Base-by-base conservation (phyloP, 2,113 vertebrate genomes). In the Macrotis lagotis region DNA sequence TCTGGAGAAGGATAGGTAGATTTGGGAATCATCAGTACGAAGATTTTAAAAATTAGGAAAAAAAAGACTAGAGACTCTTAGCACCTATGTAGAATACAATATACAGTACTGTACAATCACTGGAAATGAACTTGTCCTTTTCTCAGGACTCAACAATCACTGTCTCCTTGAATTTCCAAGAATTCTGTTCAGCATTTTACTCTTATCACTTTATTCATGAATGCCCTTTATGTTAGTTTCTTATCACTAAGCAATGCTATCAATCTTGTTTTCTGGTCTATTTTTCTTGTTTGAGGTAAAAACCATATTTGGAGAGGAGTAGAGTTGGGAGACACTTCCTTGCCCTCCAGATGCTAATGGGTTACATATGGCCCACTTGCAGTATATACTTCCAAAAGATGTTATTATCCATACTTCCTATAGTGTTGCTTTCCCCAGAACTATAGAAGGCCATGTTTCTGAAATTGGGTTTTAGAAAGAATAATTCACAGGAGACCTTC, bases 391-490 rank as follows among this genome's bases (percentile, higher is more conserved):
- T 66, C 31, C 12, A 16, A 66, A 2, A 96, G 91, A 74, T 91
- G 95, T 94, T 95, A 97, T 96, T 97, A 94, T 90, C 94, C 91
- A 14, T 25, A 52, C 95, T 88, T 97, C 95, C 93, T 97, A 96
- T 0, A 1, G 91, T 95, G 91, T 93, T 92, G 92, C 90, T 97
- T 97, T 95, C 91, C 94, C 90, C 94, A 94, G 90, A 94, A 26
- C 92, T 95, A 92, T 49, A 91, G 55, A 93, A 94, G 88, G 92
- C 90, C 96, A 97, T 0, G 25, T 91, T 97, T 97, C 95, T 92
- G 11, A 98, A 98, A 98, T 90, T n/a, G 66, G 48, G 94, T 93
- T 95, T 94, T 95, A 74, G 94, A 97, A 91, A 97, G 95, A 97
- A 96, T 93, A 96, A 93, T 92, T 52, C 48, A 94, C 92, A 92